phyloP scores from a whole-genome alignment of 2,797 vertebrate species.

The Hypotaenidia philippensis region DNA sequence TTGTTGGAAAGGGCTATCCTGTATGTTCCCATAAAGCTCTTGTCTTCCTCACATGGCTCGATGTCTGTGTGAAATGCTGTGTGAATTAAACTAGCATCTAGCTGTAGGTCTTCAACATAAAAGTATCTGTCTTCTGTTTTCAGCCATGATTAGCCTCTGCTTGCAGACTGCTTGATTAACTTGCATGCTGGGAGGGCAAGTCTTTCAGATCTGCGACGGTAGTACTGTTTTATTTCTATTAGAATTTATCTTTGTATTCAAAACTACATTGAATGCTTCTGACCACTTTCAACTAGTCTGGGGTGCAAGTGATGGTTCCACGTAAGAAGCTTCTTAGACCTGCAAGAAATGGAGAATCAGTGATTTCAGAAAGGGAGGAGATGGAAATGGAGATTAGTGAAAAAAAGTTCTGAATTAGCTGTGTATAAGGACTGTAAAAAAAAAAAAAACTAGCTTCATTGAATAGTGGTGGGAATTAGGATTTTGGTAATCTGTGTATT shows the following conservation, averaged over 20 bases:
- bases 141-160: neutral
- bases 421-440: neutral
- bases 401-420: neutral
- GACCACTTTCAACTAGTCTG: neutral
- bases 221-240: neutral
- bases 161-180: neutral
- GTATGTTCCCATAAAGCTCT: neutral
- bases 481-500: neutral
- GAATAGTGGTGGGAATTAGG: neutral
- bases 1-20: neutral
- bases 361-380: neutral
- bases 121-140: neutral
- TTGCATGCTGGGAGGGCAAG: neutral
- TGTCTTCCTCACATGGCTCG: rapidly evolving
- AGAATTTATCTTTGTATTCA: neutral
- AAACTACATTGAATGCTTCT: neutral
- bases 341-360: neutral
- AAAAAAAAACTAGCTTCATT: neutral
- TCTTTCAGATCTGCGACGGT: neutral
- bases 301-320: neutral
- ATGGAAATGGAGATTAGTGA: neutral
- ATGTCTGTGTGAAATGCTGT: neutral
- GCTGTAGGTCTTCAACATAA: neutral
- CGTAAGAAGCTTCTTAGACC: neutral
- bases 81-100: neutral